Conservation (phyloP, 2,888 invertebrate species). For the Phalangium opilio region DNA sequence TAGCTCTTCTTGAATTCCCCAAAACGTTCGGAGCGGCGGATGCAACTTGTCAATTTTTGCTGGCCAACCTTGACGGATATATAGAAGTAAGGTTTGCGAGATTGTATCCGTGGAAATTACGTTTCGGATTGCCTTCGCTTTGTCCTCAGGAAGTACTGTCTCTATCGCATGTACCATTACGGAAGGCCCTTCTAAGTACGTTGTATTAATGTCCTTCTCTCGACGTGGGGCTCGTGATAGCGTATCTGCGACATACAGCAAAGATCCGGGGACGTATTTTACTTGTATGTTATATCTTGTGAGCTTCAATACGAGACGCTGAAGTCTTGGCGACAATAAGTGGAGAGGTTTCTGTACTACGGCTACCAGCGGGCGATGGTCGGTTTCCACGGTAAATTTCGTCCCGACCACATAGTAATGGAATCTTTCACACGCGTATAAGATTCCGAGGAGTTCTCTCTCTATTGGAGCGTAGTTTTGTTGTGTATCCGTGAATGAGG, state of each 20-base stretch:
- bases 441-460: too few relatives aligned
- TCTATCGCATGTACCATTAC: neutral
- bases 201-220: neutral
- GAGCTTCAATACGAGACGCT: constrained; percentile 25
- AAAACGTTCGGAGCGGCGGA: too few relatives aligned
- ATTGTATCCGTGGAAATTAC: neutral
- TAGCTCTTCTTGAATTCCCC: too few relatives aligned
- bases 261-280: constrained; percentile 12
- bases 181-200: neutral
- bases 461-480: too few relatives aligned
- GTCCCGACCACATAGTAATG: too few relatives aligned
- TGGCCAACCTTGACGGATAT: constrained; percentile 4
- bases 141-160: neutral
- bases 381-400: constrained; percentile 26
- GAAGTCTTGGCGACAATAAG: constrained; percentile 27
- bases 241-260: constrained; percentile 18
- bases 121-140: neutral
- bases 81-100: neutral
- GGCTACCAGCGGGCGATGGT: constrained; percentile 29
- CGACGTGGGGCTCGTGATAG: constrained; percentile 14
- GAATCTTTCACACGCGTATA: too few relatives aligned
- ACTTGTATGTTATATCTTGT: constrained; percentile 2
- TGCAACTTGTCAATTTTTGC: neutral
- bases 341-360: constrained; percentile 26
- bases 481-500: too few relatives aligned